phyloP scores from a whole-genome alignment of 2,888 invertebrate species.

The Eledona agricola region DNA sequence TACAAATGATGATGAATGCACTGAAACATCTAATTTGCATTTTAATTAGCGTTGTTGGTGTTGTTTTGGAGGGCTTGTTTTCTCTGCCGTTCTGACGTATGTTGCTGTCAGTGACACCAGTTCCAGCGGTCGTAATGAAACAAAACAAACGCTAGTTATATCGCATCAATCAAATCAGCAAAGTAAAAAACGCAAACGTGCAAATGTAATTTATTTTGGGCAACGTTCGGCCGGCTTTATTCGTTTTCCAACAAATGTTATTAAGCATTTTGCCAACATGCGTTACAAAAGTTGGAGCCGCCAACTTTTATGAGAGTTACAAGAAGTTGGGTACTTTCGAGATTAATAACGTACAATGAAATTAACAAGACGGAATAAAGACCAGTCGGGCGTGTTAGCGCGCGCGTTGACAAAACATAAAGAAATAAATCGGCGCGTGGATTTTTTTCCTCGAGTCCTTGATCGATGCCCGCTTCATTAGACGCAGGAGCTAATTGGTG shows the following conservation, averaged over 20 bases:
- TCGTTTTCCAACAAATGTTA: conserved; percentile 7
- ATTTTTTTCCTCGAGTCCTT: not conserved
- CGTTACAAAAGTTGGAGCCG: conserved; percentile 3
- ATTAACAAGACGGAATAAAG: conserved; percentile 10
- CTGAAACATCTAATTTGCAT: no score
- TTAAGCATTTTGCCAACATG: conserved; percentile 11
- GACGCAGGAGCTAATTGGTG: conserved; percentile 7
- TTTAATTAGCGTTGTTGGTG: no score
- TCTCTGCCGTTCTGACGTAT: no score
- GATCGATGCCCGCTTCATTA: conserved; percentile 13
- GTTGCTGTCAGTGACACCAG: no score
- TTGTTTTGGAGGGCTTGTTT: no score
- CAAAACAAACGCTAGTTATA: no score
- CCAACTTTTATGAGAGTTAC: conserved; percentile 16
- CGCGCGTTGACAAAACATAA: not conserved
- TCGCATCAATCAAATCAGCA: no score
- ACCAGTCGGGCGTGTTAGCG: not conserved
- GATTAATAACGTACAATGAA: conserved; percentile 11
- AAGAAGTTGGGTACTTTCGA: conserved; percentile 11
- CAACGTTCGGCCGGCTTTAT: no score
- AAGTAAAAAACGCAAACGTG: no score
- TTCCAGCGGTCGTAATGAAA: no score
- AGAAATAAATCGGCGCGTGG: not conserved
- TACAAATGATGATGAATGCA: no score
- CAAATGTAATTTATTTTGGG: no score